Evolutionary conservation across 2,113 vertebrate genomes (phyloP).

Genomic region (Furnarius figulus): DNA sequence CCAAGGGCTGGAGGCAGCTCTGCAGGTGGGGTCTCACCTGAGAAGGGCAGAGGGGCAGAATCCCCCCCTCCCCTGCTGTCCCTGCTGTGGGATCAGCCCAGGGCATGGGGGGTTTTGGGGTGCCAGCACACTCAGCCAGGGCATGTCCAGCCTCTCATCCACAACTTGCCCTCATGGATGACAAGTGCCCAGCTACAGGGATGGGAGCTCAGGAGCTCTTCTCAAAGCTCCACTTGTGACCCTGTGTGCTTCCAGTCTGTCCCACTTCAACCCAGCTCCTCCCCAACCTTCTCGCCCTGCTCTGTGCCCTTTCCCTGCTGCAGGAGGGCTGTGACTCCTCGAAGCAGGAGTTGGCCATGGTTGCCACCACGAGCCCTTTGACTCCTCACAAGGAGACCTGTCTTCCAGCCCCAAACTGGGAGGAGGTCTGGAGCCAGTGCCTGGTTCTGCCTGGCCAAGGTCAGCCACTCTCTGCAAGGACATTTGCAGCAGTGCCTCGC

Average conservation of each 20-base stretch:
- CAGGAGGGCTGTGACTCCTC: background rate
- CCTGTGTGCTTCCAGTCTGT: rapidly evolving
- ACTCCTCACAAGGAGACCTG: rapidly evolving
- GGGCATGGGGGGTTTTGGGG: background rate
- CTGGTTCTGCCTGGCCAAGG: background rate
- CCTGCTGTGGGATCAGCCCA: background rate
- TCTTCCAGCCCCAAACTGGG: rapidly evolving
- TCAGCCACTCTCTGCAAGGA: background rate
- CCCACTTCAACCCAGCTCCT: background rate
- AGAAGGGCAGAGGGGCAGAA: background rate
- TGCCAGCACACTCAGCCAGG: rapidly evolving
- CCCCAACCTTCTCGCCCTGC: rapidly evolving
- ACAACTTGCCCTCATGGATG: background rate
- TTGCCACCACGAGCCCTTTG: background rate
- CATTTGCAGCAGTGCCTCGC: background rate
- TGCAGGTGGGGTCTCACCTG: background rate
- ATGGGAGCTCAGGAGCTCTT: background rate
- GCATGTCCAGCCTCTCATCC: too few relatives aligned
- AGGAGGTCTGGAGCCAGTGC: background rate
- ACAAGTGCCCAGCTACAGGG: background rate
- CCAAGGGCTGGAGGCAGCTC: background rate
- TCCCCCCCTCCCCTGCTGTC: background rate
- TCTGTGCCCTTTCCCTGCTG: background rate
- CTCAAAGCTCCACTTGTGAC: background rate
- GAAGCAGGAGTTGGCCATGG: rapidly evolving